These are phyloP conservation scores for Pseudoips prasinana DNA, from an alignment of 2,888 invertebrate species.

Conservation along the genomic window DNA sequence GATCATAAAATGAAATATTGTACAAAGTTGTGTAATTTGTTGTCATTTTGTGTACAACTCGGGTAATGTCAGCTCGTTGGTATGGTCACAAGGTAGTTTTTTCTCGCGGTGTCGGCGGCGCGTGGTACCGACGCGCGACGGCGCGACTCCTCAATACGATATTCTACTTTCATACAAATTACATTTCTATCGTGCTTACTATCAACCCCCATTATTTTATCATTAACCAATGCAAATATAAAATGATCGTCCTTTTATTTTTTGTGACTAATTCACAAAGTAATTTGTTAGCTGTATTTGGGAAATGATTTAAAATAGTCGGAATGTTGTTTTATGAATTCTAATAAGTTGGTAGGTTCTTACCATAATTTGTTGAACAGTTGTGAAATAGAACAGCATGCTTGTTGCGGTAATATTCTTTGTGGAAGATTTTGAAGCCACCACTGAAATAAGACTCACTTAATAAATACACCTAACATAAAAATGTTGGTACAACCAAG, in stretches of 20 bases:
- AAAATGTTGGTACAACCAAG: no score
- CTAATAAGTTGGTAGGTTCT: no score
- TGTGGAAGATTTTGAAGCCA: no score
- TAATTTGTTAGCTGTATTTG: slow-evolving; percentile 14
- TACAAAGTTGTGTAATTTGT: slow-evolving; percentile 51
- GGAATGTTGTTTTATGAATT: no score
- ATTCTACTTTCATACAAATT: slow-evolving; percentile 77
- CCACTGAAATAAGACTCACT: no score
- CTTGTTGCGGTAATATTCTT: no score
- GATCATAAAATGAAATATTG: slow-evolving; percentile 47
- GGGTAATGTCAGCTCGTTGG: slow-evolving; percentile 52
- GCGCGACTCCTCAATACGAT: slow-evolving; percentile 57
- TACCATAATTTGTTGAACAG: no score
- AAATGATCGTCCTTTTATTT: slow-evolving; percentile 53
- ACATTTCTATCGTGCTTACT: slow-evolving; percentile 77
- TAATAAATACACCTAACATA: no score
- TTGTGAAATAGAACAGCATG: no score
- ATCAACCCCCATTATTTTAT: slow-evolving; percentile 78
- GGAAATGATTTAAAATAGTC: background rate
- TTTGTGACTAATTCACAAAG: slow-evolving; percentile 47
- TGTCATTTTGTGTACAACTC: slow-evolving; percentile 27
- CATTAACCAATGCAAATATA: slow-evolving; percentile 73
- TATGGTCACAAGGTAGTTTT: slow-evolving; percentile 72
- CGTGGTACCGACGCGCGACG: slow-evolving; percentile 67
- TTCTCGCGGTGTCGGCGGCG: slow-evolving; percentile 61